These are phyloP conservation scores for Euphydryas editha DNA, from an alignment of 2,888 invertebrate species.

Conservation along the genomic window DNA sequence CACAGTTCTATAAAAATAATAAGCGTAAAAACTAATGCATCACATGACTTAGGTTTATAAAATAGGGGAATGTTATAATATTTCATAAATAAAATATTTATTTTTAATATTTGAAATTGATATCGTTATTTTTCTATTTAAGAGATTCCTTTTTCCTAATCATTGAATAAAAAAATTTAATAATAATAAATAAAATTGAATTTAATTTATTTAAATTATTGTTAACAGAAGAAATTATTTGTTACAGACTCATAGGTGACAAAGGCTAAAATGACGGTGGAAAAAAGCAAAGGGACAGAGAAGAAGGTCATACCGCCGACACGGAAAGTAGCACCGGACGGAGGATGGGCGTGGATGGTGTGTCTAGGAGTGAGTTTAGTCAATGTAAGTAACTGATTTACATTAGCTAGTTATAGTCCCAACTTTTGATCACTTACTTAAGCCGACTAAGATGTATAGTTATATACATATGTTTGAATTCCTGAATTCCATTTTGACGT, in stretches of 20 bases:
- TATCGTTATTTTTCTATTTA: neutral
- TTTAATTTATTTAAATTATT: neutral
- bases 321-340: conserved; percentile 91
- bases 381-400: conserved; percentile 87
- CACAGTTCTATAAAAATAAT: neutral
- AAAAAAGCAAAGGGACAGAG: conserved; percentile 74
- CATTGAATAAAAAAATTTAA: no score
- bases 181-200: no score
- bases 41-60: neutral
- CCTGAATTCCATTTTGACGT: no score
- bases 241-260: conserved; percentile 74
- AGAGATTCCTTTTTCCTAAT: neutral
- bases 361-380: conserved; percentile 92
- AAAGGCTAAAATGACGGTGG: conserved; percentile 79
- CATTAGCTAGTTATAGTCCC: neutral
- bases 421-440: no score
- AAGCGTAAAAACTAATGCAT: neutral
- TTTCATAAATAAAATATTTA: neutral
- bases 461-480: no score
- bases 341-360: conserved; percentile 96
- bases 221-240: neutral
- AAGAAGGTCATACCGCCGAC: conserved; percentile 71
- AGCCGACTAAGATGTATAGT: no score
- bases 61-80: neutral
- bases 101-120: neutral